Evolutionary conservation across 1,140 invertebrate species (phyloP).

Genomic region (Bradysia coprophila): DNA sequence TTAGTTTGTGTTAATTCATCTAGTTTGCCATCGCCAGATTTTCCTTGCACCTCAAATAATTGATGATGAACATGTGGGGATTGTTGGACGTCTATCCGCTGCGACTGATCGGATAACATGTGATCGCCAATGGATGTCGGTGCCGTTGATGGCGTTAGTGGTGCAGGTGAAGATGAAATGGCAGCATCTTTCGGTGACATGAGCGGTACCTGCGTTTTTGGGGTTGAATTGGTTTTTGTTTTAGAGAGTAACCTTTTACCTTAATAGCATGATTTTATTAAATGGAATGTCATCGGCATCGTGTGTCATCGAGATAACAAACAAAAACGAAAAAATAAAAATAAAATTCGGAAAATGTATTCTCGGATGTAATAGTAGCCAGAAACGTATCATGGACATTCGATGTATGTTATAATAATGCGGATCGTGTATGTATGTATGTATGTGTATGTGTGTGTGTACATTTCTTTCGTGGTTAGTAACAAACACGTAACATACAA

Average conservation of each 20-base stretch:
- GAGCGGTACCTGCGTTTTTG: background rate
- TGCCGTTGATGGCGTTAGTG: background rate
- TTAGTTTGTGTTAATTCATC: constrained; percentile 2
- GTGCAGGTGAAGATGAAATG: background rate
- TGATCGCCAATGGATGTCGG: background rate
- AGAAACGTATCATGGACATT: no score
- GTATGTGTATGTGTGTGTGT: background rate
- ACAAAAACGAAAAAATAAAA: no score
- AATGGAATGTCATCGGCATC: no score
- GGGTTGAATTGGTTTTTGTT: background rate
- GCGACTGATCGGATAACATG: background rate
- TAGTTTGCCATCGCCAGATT: background rate
- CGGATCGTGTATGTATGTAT: no score
- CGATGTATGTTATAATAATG: no score
- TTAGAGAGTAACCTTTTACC: background rate
- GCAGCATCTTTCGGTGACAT: background rate
- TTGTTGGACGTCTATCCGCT: background rate
- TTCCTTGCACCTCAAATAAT: background rate
- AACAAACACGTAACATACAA: background rate
- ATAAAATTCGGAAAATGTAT: no score
- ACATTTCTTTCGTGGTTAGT: background rate
- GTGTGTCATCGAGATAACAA: no score
- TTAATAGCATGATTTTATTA: background rate
- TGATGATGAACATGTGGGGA: background rate
- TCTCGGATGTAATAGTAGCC: no score